These are phyloP conservation scores for Lemur catta DNA, from an alignment of 2,797 vertebrate genomes.

Conservation along the genomic window DNA sequence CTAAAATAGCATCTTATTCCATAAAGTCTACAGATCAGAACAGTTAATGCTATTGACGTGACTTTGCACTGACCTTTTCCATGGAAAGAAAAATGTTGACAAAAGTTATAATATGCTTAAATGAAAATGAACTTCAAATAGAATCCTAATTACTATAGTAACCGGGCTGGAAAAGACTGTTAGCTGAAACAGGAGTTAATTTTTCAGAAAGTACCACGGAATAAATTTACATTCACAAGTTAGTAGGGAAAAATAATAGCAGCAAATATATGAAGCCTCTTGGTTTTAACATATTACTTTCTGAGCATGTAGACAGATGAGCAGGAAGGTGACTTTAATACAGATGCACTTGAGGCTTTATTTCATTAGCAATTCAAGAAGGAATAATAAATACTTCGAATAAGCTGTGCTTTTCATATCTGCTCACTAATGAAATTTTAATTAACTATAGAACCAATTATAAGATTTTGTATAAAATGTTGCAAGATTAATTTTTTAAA, in stretches of 20 bases:
- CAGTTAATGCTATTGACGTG: not conserved
- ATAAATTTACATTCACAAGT: constrained; percentile 80
- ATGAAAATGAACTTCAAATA: constrained; percentile 64
- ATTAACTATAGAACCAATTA: constrained; percentile 80
- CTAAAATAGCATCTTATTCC: not conserved
- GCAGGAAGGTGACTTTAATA: constrained; percentile 76
- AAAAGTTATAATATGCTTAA: constrained; percentile 60
- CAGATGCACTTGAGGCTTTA: constrained; percentile 72
- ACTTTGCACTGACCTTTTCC: constrained; percentile 75
- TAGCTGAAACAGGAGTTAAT: constrained; percentile 75
- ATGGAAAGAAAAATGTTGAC: constrained; percentile 58
- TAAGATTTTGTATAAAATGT: constrained; percentile 77
- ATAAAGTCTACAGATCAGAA: constrained; percentile 40
- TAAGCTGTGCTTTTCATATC: constrained; percentile 76
- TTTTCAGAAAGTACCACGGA: constrained; percentile 79
- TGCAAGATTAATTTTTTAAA: constrained; percentile 75
- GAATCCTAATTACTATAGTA: constrained; percentile 70
- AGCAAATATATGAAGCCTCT: constrained; percentile 57
- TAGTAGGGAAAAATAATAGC: constrained; percentile 65
- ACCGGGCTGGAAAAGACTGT: constrained; percentile 64
- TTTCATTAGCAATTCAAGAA: constrained; percentile 80
- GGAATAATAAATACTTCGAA: constrained; percentile 82
- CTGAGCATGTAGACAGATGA: constrained; percentile 62
- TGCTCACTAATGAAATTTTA: constrained; percentile 79
- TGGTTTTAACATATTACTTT: constrained; percentile 75